These are phyloP conservation scores for Ornithoptera priamus DNA, from an alignment of 2,888 invertebrate genomes.

Conservation along the genomic window DNA sequence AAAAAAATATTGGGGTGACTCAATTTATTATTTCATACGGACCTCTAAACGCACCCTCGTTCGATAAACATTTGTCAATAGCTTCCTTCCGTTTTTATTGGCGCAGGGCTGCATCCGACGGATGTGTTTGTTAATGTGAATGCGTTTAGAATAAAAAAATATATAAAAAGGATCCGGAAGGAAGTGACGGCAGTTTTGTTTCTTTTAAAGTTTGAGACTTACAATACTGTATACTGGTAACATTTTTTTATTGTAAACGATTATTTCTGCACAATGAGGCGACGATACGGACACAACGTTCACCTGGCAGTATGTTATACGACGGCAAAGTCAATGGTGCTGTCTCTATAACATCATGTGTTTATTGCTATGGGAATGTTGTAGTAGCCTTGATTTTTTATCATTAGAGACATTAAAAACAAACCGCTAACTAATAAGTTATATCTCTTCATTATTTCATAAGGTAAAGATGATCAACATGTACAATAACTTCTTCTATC, in stretches of 20 bases:
- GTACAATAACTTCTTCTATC: too few species aligned
- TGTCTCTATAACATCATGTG: too few species aligned
- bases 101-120: conserved; percentile 32
- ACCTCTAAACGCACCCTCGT: conserved; percentile 22
- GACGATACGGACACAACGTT: too few species aligned
- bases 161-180: conserved; percentile 24
- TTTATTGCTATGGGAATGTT: too few species aligned
- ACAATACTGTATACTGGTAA: not conserved
- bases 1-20: not conserved
- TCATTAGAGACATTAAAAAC: too few species aligned
- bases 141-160: conserved; percentile 22
- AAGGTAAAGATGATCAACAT: too few species aligned
- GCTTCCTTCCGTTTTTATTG: conserved; percentile 60
- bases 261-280: too few species aligned
- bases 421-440: too few species aligned
- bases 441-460: too few species aligned
- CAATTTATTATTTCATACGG: not conserved
- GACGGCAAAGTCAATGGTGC: too few species aligned
- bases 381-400: too few species aligned
- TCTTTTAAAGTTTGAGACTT: not conserved
- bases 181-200: conserved; percentile 27
- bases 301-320: too few species aligned
- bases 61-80: conserved; percentile 50
- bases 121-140: conserved; percentile 26
- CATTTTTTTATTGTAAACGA: not conserved